These are phyloP conservation scores for Phyllostomus discolor DNA, from an alignment of 2,113 vertebrate species.

Conservation along the genomic window DNA sequence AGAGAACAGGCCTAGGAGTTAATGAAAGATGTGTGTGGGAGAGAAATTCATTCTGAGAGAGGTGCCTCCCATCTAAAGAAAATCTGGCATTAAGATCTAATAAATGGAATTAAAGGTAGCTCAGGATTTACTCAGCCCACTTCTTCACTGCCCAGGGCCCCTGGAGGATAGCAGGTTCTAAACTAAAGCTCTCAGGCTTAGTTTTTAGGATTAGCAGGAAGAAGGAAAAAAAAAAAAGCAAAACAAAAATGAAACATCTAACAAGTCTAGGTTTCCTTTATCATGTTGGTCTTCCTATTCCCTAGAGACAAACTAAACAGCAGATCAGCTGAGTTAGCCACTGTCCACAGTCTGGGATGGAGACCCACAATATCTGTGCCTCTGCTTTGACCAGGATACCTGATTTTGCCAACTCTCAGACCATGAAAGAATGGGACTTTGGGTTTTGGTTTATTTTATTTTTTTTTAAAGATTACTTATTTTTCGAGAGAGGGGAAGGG, in stretches of 20 bases:
- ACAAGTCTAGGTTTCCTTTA: neutral
- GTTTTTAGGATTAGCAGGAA: neutral
- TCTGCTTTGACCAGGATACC: neutral
- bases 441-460: neutral
- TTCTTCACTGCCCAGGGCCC: neutral
- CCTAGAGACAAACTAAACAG: neutral
- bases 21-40: constrained; percentile 43
- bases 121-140: neutral
- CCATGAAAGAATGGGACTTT: neutral
- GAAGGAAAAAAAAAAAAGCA: neutral
- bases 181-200: neutral
- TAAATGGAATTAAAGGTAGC: neutral
- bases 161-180: neutral
- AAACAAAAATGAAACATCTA: neutral
- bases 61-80: neutral
- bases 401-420: neutral
- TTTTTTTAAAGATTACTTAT: too few relatives aligned
- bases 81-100: neutral
- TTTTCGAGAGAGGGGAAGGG: too few relatives aligned
- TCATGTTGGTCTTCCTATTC: neutral
- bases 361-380: neutral
- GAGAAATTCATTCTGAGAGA: constrained; percentile 15
- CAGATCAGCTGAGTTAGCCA: neutral
- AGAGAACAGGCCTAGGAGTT: neutral
- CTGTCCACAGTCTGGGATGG: neutral